A percentile compares a stretch with the other conserved stretches of the same genome.
Evolutionary conservation across 2,797 vertebrate species (phyloP).

Genomic region (Zonotrichia albicollis): DNA sequence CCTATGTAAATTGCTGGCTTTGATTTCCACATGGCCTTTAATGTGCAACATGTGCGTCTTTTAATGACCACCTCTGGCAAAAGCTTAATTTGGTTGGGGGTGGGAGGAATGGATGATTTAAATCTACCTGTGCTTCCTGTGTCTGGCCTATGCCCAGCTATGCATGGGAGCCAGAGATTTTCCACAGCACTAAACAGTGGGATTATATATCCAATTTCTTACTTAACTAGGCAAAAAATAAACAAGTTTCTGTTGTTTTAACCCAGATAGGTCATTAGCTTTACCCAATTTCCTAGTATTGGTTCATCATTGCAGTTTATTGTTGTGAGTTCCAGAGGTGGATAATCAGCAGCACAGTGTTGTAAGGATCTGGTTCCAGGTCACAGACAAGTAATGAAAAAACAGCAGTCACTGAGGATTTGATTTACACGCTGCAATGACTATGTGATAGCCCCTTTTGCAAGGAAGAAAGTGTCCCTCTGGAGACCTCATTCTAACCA

Average conservation of each 20-base stretch:
- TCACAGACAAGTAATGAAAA: constrained; percentile 44
- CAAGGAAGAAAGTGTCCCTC: constrained; percentile 27
- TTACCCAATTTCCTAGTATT: background rate
- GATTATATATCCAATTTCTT: background rate
- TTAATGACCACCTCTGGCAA: constrained; percentile 14
- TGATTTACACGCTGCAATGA: constrained; percentile 41
- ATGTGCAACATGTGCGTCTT: background rate
- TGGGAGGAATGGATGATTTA: background rate
- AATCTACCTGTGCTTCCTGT: constrained; percentile 19
- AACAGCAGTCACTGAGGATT: constrained; percentile 26
- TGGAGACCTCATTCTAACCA: constrained; percentile 27
- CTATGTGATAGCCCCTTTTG: constrained; percentile 26
- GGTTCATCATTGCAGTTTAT: background rate
- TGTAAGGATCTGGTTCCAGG: constrained; percentile 41
- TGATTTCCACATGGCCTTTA: background rate
- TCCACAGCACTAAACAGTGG: background rate
- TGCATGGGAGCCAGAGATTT: background rate
- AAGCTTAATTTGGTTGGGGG: background rate
- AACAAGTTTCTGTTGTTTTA: constrained; percentile 1
- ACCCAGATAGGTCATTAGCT: background rate
- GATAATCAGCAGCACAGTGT: background rate
- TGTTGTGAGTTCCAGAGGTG: constrained; percentile 1
- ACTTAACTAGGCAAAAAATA: background rate
- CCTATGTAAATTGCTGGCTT: background rate
- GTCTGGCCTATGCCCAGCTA: background rate